A percentile compares a stretch with the other conserved stretches of the same genome.
phyloP scores from a whole-genome alignment of 2,797 vertebrate genomes.

The Buphagus erythrorhynchus region DNA sequence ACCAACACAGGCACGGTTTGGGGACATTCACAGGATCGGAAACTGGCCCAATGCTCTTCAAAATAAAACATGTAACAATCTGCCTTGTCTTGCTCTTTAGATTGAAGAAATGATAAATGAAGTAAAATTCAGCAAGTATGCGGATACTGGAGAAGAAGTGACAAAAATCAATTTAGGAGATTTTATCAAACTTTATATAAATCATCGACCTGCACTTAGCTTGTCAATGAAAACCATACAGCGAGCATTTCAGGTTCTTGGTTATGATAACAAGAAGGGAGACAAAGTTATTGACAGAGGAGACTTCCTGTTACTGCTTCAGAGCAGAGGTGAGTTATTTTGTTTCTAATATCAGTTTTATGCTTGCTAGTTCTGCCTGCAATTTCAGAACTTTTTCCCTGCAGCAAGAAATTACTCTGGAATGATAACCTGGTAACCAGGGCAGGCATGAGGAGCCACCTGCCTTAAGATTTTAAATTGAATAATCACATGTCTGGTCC shows the following conservation, averaged over 20 bases:
- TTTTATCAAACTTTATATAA: conserved; percentile 91
- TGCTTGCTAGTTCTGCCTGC: conserved; percentile 18
- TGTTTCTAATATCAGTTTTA: conserved; percentile 1
- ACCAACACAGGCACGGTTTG: fast-evolving
- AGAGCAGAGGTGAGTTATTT: conserved; percentile 83
- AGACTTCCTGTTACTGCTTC: conserved; percentile 84
- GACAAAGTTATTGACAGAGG: conserved; percentile 77
- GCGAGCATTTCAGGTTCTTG: conserved; percentile 81
- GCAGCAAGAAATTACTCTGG: conserved; percentile 30
- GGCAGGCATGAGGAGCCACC: background rate
- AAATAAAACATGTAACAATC: background rate
- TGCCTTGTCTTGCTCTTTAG: conserved; percentile 68
- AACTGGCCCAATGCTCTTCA: background rate
- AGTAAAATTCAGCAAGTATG: conserved; percentile 88
- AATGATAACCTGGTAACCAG: background rate
- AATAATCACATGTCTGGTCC: background rate
- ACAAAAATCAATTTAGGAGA: conserved; percentile 86
- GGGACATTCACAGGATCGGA: fast-evolving
- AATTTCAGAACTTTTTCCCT: background rate
- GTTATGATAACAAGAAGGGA: conserved; percentile 66
- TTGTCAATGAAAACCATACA: conserved; percentile 76
- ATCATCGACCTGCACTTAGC: conserved; percentile 88
- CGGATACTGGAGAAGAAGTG: conserved; percentile 84
- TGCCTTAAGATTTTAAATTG: background rate
- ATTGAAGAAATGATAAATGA: conserved; percentile 92